Conservation (phyloP, 2,113 vertebrate genomes). For the Xiphophorus maculatus region DNA sequence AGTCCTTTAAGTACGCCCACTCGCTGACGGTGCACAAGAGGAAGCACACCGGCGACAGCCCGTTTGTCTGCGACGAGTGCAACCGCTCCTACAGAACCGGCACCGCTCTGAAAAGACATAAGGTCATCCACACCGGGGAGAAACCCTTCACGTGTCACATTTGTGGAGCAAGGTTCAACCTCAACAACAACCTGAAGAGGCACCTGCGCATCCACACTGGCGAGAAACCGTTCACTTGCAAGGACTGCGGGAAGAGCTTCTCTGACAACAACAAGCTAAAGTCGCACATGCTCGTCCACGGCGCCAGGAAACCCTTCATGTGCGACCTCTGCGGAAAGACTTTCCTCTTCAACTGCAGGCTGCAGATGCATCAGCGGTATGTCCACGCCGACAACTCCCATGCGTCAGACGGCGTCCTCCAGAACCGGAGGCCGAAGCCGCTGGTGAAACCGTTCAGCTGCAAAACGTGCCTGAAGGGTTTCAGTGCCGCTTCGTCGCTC, state of each 20-base stretch:
- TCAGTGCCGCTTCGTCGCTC: conserved; percentile 63
- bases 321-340: conserved; percentile 75
- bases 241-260: conserved; percentile 71
- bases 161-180: conserved; percentile 71
- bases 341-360: conserved; percentile 74
- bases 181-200: conserved; percentile 73
- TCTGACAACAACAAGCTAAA: conserved; percentile 74
- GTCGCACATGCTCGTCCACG: conserved; percentile 74
- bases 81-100: conserved; percentile 63
- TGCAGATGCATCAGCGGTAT: conserved; percentile 67
- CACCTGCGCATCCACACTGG: conserved; percentile 73
- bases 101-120: conserved; percentile 67
- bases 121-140: conserved; percentile 69
- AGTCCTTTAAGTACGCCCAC: conserved; percentile 73
- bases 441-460: conserved; percentile 69
- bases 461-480: conserved; percentile 68
- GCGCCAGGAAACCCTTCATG: conserved; percentile 71
- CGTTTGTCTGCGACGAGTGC: conserved; percentile 64
- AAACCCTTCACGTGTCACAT: conserved; percentile 76
- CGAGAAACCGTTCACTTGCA: conserved; percentile 72
- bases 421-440: conserved; percentile 31
- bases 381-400: conserved; percentile 59
- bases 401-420: conserved; percentile 11
- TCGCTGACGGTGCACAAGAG: conserved; percentile 72
- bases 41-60: conserved; percentile 71